phyloP scores from a whole-genome alignment of 2,888 invertebrate species.

The Osedax frankpressi region DNA sequence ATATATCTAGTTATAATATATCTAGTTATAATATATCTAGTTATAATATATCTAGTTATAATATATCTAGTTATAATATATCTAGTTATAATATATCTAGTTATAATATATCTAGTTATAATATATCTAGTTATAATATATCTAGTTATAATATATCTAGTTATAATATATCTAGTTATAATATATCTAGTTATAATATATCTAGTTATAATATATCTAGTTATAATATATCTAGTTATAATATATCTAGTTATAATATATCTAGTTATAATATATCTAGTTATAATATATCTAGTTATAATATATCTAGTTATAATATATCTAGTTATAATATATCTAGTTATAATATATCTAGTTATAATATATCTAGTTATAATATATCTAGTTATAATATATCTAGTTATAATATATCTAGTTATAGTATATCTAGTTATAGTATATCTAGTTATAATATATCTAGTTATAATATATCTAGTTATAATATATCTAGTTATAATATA shows the following conservation, averaged over 20 bases:
- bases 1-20: neutral
- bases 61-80: neutral
- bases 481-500: neutral
- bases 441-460: neutral
- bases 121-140: neutral
- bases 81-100: neutral
- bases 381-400: neutral
- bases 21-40: neutral
- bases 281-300: neutral
- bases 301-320: neutral
- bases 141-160: neutral
- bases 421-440: neutral
- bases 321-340: neutral
- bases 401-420: neutral
- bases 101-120: neutral
- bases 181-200: neutral
- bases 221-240: neutral
- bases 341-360: neutral
- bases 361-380: neutral
- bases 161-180: neutral
- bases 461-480: neutral
- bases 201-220: neutral
- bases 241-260: neutral
- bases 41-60: neutral
- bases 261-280: neutral